A percentile compares a stretch with the other conserved stretches of the same genome.
These are phyloP conservation scores for Margaritifera margaritifera DNA, from an alignment of 2,888 invertebrate species.

Conservation along the genomic window DNA sequence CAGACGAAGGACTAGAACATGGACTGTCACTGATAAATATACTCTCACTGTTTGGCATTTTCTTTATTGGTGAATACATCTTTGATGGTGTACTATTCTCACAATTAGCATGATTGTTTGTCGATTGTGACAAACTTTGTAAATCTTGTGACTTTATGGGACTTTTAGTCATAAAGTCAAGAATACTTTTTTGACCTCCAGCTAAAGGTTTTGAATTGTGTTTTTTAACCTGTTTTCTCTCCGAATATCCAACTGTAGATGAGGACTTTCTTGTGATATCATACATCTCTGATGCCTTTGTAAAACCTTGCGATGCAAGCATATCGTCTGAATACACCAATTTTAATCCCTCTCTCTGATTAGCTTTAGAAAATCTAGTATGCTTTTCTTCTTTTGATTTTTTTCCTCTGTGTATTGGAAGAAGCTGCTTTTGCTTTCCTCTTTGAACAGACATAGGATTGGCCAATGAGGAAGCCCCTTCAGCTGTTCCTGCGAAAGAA, in stretches of 20 bases:
- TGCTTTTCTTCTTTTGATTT: no score
- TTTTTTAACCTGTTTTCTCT: no score
- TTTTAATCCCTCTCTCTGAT: no score
- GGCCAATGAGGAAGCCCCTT: slow-evolving; percentile 28
- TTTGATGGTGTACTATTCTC: slow-evolving; percentile 9
- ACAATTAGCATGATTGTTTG: neutral
- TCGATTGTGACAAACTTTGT: neutral
- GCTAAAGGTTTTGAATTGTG: neutral
- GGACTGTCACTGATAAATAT: slow-evolving; percentile 45
- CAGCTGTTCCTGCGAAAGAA: slow-evolving; percentile 18
- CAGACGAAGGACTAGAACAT: slow-evolving; percentile 33
- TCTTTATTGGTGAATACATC: slow-evolving; percentile 53
- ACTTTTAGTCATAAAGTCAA: slow-evolving; percentile 22
- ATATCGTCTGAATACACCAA: neutral
- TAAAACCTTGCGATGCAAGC: slow-evolving; percentile 21
- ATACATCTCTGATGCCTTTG: slow-evolving; percentile 33
- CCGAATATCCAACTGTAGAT: no score
- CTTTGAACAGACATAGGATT: slow-evolving; percentile 30
- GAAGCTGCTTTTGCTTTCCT: slow-evolving; percentile 1
- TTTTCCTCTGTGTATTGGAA: no score
- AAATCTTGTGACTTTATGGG: neutral
- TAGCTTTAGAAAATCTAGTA: no score
- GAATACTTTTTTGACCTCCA: slow-evolving; percentile 30
- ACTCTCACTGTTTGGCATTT: slow-evolving; percentile 22
- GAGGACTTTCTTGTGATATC: slow-evolving; percentile 13